These are phyloP conservation scores for Watersipora subatra DNA, from an alignment of 1,140 invertebrate genomes.

Conservation along the genomic window DNA sequence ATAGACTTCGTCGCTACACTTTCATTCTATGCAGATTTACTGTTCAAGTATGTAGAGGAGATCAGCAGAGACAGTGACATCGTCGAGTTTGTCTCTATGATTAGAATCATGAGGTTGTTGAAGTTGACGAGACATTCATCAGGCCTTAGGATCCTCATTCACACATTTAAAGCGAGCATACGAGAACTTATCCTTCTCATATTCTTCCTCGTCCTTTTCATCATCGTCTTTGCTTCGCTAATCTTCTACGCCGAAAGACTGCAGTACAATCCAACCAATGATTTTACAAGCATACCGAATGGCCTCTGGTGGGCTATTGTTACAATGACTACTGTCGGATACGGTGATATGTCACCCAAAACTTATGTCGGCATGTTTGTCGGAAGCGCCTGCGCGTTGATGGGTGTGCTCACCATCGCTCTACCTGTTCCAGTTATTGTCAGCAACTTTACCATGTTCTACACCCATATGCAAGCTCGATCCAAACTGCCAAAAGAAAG, in stretches of 20 bases:
- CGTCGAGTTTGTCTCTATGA: slow-evolving; percentile 96
- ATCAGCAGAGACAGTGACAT: slow-evolving; percentile 71
- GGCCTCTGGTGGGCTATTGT: slow-evolving; percentile 48
- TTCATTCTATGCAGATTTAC: slow-evolving; percentile 63
- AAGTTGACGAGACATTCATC: slow-evolving; percentile 64
- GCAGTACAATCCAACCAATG: slow-evolving; percentile 84
- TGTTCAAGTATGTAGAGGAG: background rate
- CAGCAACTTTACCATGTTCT: slow-evolving; percentile 85
- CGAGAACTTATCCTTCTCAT: slow-evolving; percentile 87
- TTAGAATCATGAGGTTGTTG: slow-evolving; percentile 92
- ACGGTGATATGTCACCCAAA: slow-evolving; percentile 78
- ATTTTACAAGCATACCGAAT: slow-evolving; percentile 87
- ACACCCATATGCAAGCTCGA: slow-evolving; percentile 77
- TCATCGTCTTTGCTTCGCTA: slow-evolving; percentile 96
- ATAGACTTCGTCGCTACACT: slow-evolving; percentile 85
- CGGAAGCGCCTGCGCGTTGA: slow-evolving; percentile 74
- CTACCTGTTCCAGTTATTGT: slow-evolving; percentile 85
- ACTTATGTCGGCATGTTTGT: slow-evolving; percentile 58
- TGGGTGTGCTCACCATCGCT: slow-evolving; percentile 78
- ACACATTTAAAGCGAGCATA: slow-evolving; percentile 89
- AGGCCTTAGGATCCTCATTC: slow-evolving; percentile 94
- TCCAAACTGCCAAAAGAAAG: slow-evolving; percentile 76
- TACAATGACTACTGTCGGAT: slow-evolving; percentile 50
- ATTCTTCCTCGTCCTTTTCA: slow-evolving; percentile 70
- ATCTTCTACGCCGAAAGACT: slow-evolving; percentile 98